phyloP scores from a whole-genome alignment of 2,113 vertebrate genomes.

The human (Homo sapiens) region GRCh38 chr3:155046001-155046500 shows the following conservation, averaged over 20 bases:
- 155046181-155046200: background rate
- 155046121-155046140: background rate
- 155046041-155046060: background rate
- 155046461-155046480: too few relatives aligned
- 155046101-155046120: background rate
- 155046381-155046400: background rate
- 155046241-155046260: background rate
- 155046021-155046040: background rate
- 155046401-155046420: too few relatives aligned
- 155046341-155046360: background rate
- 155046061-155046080: background rate
- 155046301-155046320: background rate
- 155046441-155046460: too few relatives aligned
- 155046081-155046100: background rate
- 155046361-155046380: background rate
- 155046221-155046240: background rate
- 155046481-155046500: too few relatives aligned
- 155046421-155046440: too few relatives aligned
- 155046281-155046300: background rate
- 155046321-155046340: background rate
- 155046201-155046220: background rate
- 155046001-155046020: background rate
- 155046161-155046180: background rate
- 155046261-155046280: background rate
- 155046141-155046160: background rate